Evolutionary conservation across 2,888 invertebrate species (phyloP), one percentile per base, ranked within the genome.

Genomic region (Patella ulyssiponensis): DNA sequence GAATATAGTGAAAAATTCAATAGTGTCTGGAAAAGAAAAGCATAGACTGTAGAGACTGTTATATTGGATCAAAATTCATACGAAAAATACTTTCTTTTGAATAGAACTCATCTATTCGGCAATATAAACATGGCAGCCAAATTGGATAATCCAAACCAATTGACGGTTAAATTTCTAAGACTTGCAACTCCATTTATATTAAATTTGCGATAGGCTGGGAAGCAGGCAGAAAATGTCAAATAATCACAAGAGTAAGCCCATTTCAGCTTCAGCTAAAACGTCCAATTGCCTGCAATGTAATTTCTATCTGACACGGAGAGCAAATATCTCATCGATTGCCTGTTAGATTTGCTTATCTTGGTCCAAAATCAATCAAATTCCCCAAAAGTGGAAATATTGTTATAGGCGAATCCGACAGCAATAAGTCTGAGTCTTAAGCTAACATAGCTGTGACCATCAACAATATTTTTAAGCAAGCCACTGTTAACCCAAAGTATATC

Each of bases 241-340:
- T 64, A 64, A 64, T 64, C 64, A 64, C 64, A 23, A 64, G 23
- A 14, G 12, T 64, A 64, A 64, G 64, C 64, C 14, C 23, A 64
- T 64, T 64, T 64, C 23, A 64, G 64, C 20, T 64, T 64, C 14
- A 58, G n/a, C 27, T 51, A 56, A 44, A 54, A 70, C 33, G 69
- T 58, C 76, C 52, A 69, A 17, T 52, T 51, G 20, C n/a, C 54
- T 70, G 54, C 71, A 54, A 70, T 74, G 79, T 71, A 74, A 76
- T 76, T 79, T 79, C 74, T 69, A 76, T 79, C 72, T 51, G 79
- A 76, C 79, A 74, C 71, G 58, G 71, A 74, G 74, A 76, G 74
- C 76, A 74, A 79, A 79, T 77, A 75, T 74, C 71, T 71, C 76
- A 79, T 79, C 71, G 79, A 79, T 79, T 74, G 69, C 71, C 23